These are phyloP conservation scores for Lordiphosa fenestrarum DNA, from an alignment of 2,888 invertebrate genomes.

Conservation along the genomic window DNA sequence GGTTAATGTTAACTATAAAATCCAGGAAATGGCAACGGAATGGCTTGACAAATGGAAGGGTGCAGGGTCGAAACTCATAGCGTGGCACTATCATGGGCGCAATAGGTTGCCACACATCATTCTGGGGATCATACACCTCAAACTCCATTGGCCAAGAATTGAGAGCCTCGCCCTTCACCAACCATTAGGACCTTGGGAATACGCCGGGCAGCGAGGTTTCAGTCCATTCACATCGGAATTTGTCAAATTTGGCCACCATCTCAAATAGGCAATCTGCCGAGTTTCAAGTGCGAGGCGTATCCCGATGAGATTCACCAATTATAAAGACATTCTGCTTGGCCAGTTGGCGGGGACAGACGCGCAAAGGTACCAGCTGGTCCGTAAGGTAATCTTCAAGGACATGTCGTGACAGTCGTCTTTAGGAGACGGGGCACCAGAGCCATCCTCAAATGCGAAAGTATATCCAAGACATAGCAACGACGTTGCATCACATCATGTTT, in stretches of 20 bases:
- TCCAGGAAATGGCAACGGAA: too few species aligned
- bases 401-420: constrained; percentile 88
- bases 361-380: constrained; percentile 88
- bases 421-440: constrained; percentile 90
- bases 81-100: too few species aligned
- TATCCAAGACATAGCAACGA: too few species aligned
- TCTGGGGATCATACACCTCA: constrained; percentile 89
- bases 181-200: too few species aligned
- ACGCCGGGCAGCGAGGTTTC: too few species aligned
- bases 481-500: too few species aligned
- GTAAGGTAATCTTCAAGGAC: constrained; percentile 89
- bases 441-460: constrained; percentile 89
- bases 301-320: constrained; percentile 93
- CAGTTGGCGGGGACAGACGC: constrained; percentile 89
- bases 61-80: constrained; percentile 94
- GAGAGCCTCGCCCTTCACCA: constrained; percentile 94
- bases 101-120: constrained; percentile 83
- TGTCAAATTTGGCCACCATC: too few species aligned
- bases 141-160: constrained; percentile 93
- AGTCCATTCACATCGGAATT: too few species aligned
- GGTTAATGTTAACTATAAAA: too few species aligned
- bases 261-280: too few species aligned
- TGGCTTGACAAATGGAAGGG: too few species aligned
- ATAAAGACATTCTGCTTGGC: constrained; percentile 93
- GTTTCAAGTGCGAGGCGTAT: constrained; percentile 87